Conservation (phyloP, 92 coral and sea anemone species). For the Paramuricea clavata region DNA sequence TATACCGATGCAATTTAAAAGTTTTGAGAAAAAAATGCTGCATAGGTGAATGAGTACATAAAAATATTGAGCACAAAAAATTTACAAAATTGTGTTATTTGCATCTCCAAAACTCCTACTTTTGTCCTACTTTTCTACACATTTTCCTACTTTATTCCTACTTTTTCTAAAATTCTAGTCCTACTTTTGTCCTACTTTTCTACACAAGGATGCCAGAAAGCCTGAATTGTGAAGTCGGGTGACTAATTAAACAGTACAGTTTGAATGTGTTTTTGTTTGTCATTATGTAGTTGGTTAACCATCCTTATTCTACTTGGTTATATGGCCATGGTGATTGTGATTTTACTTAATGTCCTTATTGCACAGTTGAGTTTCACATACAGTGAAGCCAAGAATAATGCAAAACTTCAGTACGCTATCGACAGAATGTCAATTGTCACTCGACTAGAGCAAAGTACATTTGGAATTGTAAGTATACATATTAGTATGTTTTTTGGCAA, state of each 20-base stretch:
- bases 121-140: too few species aligned
- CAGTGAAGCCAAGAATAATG: slow-evolving; percentile 85
- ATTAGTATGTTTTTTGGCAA: neutral
- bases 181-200: too few species aligned
- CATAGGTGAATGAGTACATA: too few species aligned
- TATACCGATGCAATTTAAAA: too few species aligned
- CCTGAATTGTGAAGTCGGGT: too few species aligned
- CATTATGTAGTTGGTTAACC: slow-evolving; percentile 74
- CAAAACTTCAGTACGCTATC: slow-evolving; percentile 84
- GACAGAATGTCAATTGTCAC: slow-evolving; percentile 84
- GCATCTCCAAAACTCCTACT: too few species aligned
- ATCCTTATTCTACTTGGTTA: slow-evolving; percentile 76
- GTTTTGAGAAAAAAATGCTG: too few species aligned
- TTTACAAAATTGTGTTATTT: too few species aligned
- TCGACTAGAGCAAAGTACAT: slow-evolving; percentile 80
- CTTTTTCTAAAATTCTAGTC: too few species aligned
- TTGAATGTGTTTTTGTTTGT: neutral
- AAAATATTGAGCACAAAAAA: too few species aligned
- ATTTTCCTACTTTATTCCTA: too few species aligned
- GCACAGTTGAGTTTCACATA: slow-evolving; percentile 88
- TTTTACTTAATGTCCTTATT: slow-evolving; percentile 82
- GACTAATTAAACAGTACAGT: neutral
- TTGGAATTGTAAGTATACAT: slow-evolving; percentile 72
- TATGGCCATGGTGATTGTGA: slow-evolving; percentile 90
- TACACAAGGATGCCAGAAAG: too few species aligned